Evolutionary conservation across 1,140 invertebrate genomes (phyloP), one percentile per base, ranked within the genome.

Genomic region (Geopemphigus sp.): DNA sequence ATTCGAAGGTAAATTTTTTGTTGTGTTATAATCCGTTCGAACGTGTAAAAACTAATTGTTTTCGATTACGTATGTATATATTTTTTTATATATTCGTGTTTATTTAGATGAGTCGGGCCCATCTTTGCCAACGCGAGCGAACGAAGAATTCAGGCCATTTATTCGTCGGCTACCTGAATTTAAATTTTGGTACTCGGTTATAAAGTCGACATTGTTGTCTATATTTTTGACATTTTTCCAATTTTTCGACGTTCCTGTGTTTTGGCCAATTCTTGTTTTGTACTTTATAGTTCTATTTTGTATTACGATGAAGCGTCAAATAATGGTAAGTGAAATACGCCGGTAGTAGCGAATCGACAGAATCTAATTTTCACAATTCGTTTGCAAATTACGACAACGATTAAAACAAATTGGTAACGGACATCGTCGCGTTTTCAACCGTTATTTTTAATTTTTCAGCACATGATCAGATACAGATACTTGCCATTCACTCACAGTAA

Each of bases 381-480:
- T 11, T 1, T n/a, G 1, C 24, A 39, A 59, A 59, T 61, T 29
- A 15, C 22, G 6, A 45, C 63, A 6, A 19, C 5, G 61, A n/a
- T n/a, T n/a, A n/a, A n/a, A n/a, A n/a, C n/a, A n/a, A n/a, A n/a
- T n/a, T n/a, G n/a, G n/a, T n/a, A n/a, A n/a, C n/a, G n/a, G n/a
- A n/a, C n/a, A n/a, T n/a, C n/a, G n/a, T n/a, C n/a, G 50, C 22
- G 45, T 47, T 53, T 29, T 8, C 5, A 5, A 29, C n/a, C 63
- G 17, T 61, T n/a, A n/a, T 78, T 83, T 85, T 84, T 85, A 86
- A 85, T 83, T 87, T 92, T 92, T 81, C 89, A 98, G 96, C 98
- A 99, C 88, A 99, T 99, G 98, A 95, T 99, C 83, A 98, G 96
- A 87, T 99, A 99, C 87, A 92, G 93, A 86, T 99, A 99, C 87